These are phyloP conservation scores for Hypotaenidia philippensis DNA, from an alignment of 2,797 vertebrate genomes.

Conservation along the genomic window DNA sequence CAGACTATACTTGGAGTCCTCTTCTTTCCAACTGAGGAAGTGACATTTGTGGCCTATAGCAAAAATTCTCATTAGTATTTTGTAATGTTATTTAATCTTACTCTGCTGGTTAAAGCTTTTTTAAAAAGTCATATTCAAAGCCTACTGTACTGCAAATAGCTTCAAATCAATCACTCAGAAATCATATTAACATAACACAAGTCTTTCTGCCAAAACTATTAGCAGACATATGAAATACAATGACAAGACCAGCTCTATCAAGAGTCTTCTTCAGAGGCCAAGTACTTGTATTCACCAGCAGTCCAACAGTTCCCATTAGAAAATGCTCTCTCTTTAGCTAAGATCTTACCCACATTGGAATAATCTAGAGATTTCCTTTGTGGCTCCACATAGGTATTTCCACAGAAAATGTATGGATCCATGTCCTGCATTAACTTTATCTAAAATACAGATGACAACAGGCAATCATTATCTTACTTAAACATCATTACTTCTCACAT, in stretches of 20 bases:
- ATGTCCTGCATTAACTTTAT: background rate
- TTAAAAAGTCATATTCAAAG: background rate
- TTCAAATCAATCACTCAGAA: background rate
- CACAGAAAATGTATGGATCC: accelerated
- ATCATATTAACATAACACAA: background rate
- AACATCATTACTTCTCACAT: background rate
- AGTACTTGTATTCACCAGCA: background rate
- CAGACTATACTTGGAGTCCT: background rate
- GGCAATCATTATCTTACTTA: background rate
- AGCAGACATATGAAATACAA: background rate
- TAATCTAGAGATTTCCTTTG: background rate
- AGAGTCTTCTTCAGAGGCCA: background rate
- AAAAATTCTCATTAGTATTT: background rate
- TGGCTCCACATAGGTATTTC: background rate
- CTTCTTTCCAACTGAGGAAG: background rate
- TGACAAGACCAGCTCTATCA: background rate
- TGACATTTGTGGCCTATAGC: background rate
- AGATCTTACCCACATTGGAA: background rate
- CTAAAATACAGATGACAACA: background rate
- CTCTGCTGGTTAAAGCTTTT: background rate
- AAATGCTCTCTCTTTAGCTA: background rate
- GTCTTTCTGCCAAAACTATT: background rate
- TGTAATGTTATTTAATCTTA: background rate
- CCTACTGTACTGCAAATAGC: background rate
- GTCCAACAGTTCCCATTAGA: background rate